Percentiles rank a stretch among this genome's conserved stretches.
These are phyloP conservation scores for Aphelenchoides avenae DNA, from an alignment of 1,140 invertebrate genomes.

Conservation along the genomic window DNA sequence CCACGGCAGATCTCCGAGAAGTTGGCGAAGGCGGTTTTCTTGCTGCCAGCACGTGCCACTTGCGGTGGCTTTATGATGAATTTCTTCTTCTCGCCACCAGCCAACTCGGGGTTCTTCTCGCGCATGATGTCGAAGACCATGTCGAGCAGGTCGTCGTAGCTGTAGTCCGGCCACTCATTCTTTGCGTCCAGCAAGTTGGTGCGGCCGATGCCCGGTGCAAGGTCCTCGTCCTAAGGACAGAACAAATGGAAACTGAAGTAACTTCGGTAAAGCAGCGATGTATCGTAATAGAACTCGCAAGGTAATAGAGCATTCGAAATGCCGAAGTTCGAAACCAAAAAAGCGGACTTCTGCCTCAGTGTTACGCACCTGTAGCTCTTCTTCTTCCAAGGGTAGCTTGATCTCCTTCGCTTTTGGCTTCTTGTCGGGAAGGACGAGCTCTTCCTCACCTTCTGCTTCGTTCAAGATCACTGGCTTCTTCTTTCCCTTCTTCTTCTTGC, in stretches of 20 bases:
- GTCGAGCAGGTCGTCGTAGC: conserved; percentile 69
- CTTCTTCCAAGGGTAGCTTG: conserved; percentile 8
- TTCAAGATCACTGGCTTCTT: conserved; percentile 34
- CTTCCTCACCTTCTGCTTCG: conserved; percentile 40
- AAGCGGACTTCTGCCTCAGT: background rate
- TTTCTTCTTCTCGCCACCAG: conserved; percentile 94
- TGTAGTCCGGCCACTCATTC: conserved; percentile 55
- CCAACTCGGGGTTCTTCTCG: conserved; percentile 98
- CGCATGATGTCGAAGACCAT: conserved; percentile 97
- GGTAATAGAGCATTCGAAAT: too few species aligned
- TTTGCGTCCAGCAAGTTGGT: conserved; percentile 55
- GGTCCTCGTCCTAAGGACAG: conserved; percentile 15
- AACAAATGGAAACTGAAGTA: background rate
- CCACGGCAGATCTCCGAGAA: conserved; percentile 84
- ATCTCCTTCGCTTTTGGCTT: background rate
- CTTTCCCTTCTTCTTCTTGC: conserved; percentile 41
- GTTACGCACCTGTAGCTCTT: too few species aligned
- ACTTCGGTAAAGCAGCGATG: too few species aligned
- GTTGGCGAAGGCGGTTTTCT: conserved; percentile 98
- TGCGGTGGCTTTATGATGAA: conserved; percentile 99
- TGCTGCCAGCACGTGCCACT: conserved; percentile 90
- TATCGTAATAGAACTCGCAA: too few species aligned
- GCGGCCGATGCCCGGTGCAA: conserved; percentile 44
- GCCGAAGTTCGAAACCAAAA: background rate
- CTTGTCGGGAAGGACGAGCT: too few species aligned